phyloP scores from a whole-genome alignment of 2,113 vertebrate genomes.

The Paratilapia polleni region DNA sequence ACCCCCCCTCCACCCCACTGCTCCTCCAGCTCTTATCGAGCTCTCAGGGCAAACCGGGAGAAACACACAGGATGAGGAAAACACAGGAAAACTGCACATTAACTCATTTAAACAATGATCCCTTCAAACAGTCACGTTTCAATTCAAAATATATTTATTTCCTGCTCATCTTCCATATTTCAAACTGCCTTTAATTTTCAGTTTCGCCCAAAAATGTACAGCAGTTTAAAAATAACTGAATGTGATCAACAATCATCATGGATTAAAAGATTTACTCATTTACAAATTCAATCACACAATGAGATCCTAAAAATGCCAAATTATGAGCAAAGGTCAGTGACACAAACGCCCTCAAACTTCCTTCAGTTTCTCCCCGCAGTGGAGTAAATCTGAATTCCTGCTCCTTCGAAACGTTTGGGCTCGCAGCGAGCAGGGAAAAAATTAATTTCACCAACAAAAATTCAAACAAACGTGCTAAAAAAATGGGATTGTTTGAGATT shows the following conservation, averaged over 20 bases:
- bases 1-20: constrained; percentile 40
- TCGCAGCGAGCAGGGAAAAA: background rate
- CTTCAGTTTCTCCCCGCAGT: constrained; percentile 7
- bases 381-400: constrained; percentile 15
- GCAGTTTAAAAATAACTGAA: no score
- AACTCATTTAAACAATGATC: no score
- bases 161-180: constrained; percentile 25
- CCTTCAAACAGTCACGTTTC: constrained; percentile 10
- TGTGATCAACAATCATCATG: background rate
- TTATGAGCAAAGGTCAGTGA: constrained; percentile 31
- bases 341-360: constrained; percentile 24
- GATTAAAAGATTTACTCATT: background rate
- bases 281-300: constrained; percentile 13
- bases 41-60: constrained; percentile 34
- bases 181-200: constrained; percentile 28
- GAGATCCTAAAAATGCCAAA: constrained; percentile 10
- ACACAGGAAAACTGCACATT: constrained; percentile 7
- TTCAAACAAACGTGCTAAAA: constrained; percentile 11
- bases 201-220: background rate
- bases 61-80: no score
- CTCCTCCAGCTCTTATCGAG: constrained; percentile 30
- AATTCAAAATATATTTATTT: constrained; percentile 54
- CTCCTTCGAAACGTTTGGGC: constrained; percentile 15
- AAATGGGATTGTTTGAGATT: background rate
- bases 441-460: background rate